Base-by-base conservation (phyloP, 1,140 invertebrate genomes). In the Hyposmocoma kahamanoa region DNA sequence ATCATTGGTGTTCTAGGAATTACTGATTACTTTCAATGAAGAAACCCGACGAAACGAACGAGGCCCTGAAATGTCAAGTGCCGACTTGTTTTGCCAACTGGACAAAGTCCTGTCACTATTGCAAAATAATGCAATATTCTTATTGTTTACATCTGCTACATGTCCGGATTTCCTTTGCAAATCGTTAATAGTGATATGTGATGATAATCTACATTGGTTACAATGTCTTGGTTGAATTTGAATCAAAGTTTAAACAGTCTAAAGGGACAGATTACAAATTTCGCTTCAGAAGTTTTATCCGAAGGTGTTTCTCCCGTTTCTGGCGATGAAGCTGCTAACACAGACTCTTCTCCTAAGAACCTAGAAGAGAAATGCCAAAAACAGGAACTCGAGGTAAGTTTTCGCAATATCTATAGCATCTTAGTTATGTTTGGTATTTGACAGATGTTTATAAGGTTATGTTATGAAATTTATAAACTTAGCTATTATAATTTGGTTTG, bases 161-260 rank as follows among this genome's bases (percentile, higher is more conserved):
- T 28, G 20, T 53, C 30, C 64, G 67, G 53, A 73, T 65, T 72
- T 68, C 42, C 24, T 55, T 57, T 46, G 30, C 32, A 51, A 58
- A 56, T 42, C 42, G 49, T 59, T 50, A 32, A 43, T 38, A 59
- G 66, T 80, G 72, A 75, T 82, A 74, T 78, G 75, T 73, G 59
- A 67, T 26, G 43, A 44, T 50, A 47, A 46, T 51, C 56, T 46
- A 15, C 39, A 28, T 36, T 41, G 34, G 43, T 46, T 26, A 89
- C 87, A 84, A 93, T 93, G 92, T 91, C 92, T 82, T 94, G 93
- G 92, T 88, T 94, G 50, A 93, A 92, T 67, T 88, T 92, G 42
- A 90, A 91, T 64, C 90, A 92, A 59, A 92, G 91, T 80, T 88
- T 93, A 51, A 92, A 88, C 71, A 90, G 86, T 87, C 82, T 93